Conservation (phyloP, 2,113 vertebrate genomes). For the Nicator chloris region DNA sequence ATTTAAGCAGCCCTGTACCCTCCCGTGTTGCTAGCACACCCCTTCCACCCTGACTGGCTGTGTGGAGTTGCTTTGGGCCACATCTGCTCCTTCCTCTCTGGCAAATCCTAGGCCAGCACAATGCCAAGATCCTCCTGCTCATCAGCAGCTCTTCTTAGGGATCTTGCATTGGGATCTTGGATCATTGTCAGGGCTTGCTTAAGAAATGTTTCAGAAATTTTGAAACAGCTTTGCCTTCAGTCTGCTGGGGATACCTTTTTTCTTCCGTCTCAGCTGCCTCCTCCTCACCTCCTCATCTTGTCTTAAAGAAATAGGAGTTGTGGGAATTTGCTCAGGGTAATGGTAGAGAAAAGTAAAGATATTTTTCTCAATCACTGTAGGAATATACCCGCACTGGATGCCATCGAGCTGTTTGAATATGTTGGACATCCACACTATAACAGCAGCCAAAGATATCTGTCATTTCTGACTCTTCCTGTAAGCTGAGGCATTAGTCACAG, state of each 20-base stretch:
- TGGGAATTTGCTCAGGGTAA: not conserved
- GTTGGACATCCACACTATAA: not conserved
- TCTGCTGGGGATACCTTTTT: not conserved
- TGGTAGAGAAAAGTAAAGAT: not conserved
- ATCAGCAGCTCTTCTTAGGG: not conserved
- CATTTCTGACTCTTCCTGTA: not conserved
- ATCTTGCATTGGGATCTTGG: not conserved
- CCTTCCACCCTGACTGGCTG: not conserved
- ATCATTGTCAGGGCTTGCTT: not conserved
- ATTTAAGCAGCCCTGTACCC: not conserved
- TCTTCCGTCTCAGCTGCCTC: not conserved
- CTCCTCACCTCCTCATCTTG: not conserved
- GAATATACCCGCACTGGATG: not conserved
- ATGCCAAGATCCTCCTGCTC: not conserved
- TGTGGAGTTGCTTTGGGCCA: not conserved
- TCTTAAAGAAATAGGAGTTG: not conserved
- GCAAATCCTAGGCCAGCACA: not conserved
- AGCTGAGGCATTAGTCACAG: not conserved
- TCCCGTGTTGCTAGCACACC: accelerated
- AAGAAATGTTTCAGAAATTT: not conserved
- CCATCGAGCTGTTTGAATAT: not conserved
- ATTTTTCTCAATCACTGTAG: not conserved
- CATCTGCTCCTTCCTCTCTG: not conserved
- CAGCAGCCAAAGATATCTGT: not conserved
- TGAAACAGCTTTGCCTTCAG: not conserved